A percentile compares a stretch with the other conserved stretches of the same genome.
Evolutionary conservation across 1,140 invertebrate species (phyloP).

Genomic region (Drosophila kepulauana): DNA sequence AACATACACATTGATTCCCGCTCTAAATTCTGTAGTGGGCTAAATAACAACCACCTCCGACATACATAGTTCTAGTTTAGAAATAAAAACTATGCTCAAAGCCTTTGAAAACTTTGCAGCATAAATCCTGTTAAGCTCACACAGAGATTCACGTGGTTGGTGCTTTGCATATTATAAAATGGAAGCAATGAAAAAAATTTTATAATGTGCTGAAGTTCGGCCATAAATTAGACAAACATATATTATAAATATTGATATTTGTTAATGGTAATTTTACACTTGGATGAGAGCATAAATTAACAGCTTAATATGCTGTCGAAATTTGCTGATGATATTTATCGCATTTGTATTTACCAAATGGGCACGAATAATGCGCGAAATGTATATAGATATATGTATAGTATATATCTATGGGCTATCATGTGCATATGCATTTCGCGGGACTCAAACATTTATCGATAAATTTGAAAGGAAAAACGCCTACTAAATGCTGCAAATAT

Average conservation of each 20-base stretch:
- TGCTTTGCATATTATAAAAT: too few species aligned
- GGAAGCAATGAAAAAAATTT: too few species aligned
- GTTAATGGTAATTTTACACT: constrained; percentile 1
- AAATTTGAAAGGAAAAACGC: constrained; percentile 37
- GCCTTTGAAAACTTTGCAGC: too few species aligned
- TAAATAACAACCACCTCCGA: too few species aligned
- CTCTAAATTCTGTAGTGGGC: too few species aligned
- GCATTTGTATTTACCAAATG: constrained; percentile 21
- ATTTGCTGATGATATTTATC: constrained; percentile 30
- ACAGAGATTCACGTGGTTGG: too few species aligned
- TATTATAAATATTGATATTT: constrained; percentile 16
- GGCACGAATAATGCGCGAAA: constrained; percentile 2
- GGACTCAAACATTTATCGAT: constrained; percentile 34
- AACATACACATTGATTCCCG: too few species aligned
- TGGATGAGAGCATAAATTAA: constrained; percentile 27
- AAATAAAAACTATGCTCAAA: too few species aligned
- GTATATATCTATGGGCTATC: neutral
- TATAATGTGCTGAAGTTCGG: too few species aligned
- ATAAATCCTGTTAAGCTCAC: too few species aligned
- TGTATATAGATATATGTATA: constrained; percentile 3
- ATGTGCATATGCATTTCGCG: constrained; percentile 33
- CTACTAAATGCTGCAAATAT: constrained; percentile 3
- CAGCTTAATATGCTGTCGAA: neutral
- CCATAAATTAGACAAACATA: neutral
- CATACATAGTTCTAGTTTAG: too few species aligned